A percentile compares a stretch with the other conserved stretches of the same genome.
Conservation (phyloP, 1,140 invertebrate species). For the Steinernema khuongi region DNA sequence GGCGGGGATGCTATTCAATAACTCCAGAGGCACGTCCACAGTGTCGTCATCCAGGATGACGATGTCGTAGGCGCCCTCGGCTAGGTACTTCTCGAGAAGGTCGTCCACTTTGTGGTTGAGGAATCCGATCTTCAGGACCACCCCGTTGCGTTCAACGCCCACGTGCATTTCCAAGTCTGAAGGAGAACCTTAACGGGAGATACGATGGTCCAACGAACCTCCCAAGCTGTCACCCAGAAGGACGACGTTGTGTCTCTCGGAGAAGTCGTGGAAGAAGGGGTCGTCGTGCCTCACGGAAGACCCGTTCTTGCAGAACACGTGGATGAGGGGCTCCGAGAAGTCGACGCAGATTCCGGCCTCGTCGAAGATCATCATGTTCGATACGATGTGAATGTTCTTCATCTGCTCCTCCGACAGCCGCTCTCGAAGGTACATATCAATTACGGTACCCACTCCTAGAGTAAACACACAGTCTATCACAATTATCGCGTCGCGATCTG, state of each 20-base stretch:
- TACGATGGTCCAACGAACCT: neutral
- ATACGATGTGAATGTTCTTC: conserved; percentile 22
- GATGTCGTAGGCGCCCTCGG: conserved; percentile 26
- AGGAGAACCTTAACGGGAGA: neutral
- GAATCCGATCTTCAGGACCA: conserved; percentile 33
- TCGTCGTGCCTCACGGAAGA: conserved; percentile 26
- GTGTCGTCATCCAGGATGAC: conserved; percentile 16
- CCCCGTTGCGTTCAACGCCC: conserved; percentile 23
- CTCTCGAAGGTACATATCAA: conserved; percentile 28
- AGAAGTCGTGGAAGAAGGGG: conserved; percentile 28
- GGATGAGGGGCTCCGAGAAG: conserved; percentile 31
- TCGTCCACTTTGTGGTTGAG: conserved; percentile 35
- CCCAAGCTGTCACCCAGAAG: conserved; percentile 33
- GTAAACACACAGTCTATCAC: too few species aligned
- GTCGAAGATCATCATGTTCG: conserved; percentile 34
- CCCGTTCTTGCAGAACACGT: conserved; percentile 34
- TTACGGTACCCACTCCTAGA: conserved; percentile 22
- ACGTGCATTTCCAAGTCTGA: conserved; percentile 28
- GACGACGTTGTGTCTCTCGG: conserved; percentile 25
- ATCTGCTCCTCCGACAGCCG: neutral
- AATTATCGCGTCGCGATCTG: too few species aligned
- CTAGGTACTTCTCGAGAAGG: conserved; percentile 21
- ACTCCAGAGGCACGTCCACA: neutral
- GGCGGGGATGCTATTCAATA: neutral
- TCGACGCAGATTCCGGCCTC: conserved; percentile 12